Conservation (phyloP, 2,113 vertebrate species). For the Odocoileus virginianus region DNA sequence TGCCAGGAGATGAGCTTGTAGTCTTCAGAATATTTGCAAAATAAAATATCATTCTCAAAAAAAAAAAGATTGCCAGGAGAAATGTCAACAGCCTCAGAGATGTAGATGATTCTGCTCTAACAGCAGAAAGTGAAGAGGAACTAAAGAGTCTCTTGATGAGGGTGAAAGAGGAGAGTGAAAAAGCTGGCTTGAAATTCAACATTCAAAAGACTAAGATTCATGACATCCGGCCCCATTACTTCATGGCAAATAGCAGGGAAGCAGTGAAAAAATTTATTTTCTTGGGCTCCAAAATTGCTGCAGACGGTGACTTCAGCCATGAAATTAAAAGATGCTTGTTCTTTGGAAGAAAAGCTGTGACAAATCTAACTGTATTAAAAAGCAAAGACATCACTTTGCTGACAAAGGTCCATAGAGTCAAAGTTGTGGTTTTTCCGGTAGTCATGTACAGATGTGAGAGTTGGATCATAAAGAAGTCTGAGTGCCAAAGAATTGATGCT, state of each 20-base stretch:
- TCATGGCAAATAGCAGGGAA: not conserved
- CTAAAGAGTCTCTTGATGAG: not conserved
- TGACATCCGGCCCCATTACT: not conserved
- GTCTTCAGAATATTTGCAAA: not conserved
- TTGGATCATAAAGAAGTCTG: not conserved
- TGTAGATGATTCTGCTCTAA: not conserved
- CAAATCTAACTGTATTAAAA: not conserved
- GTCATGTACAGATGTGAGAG: not conserved
- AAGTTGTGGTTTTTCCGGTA: not conserved
- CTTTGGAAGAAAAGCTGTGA: not conserved
- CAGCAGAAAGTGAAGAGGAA: not conserved
- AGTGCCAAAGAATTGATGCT: not conserved
- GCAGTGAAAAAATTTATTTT: not conserved
- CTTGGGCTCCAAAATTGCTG: not conserved
- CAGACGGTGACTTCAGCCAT: not conserved
- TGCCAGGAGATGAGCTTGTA: not conserved
- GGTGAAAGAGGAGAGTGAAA: not conserved
- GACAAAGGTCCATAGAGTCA: not conserved
- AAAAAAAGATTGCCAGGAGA: not conserved
- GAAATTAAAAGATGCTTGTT: not conserved
- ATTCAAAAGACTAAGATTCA: not conserved
- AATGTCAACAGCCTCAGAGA: not conserved
- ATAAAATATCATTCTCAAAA: not conserved
- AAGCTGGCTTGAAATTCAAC: not conserved
- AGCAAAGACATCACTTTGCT: not conserved